Evolutionary conservation across 2,888 invertebrate species (phyloP).

Genomic region (Capitulum mitella): DNA sequence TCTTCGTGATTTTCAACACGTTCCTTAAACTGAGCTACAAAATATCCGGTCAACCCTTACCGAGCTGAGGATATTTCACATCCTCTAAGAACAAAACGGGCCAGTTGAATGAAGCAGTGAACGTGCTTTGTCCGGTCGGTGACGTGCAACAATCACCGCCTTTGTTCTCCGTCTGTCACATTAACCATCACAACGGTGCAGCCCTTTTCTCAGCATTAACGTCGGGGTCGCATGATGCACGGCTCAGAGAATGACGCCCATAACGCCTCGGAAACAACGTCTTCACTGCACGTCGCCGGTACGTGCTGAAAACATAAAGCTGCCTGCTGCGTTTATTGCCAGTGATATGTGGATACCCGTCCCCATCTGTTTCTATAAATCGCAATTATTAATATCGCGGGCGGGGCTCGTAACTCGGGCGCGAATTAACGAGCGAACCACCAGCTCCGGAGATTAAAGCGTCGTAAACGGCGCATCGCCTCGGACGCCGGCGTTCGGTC

Average conservation of each 20-base stretch:
- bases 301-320: neutral
- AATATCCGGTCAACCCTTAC: too few species aligned
- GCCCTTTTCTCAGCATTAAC: neutral
- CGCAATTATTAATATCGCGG: neutral
- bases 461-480: too few species aligned
- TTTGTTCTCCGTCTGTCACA: neutral
- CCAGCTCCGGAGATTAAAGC: too few species aligned
- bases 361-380: constrained; percentile 2
- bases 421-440: neutral
- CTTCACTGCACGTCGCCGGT: neutral
- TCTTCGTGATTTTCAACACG: too few species aligned
- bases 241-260: neutral
- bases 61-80: too few species aligned
- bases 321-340: neutral
- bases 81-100: too few species aligned
- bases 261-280: neutral
- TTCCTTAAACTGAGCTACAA: too few species aligned
- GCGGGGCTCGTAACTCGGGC: neutral
- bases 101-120: too few species aligned
- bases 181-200: neutral
- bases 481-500: too few species aligned
- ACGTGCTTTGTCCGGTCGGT: too few species aligned
- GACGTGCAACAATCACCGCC: neutral
- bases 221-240: too few species aligned
- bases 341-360: neutral